phyloP scores from a whole-genome alignment of 2,797 vertebrate species.

The Prionace glauca region DNA sequence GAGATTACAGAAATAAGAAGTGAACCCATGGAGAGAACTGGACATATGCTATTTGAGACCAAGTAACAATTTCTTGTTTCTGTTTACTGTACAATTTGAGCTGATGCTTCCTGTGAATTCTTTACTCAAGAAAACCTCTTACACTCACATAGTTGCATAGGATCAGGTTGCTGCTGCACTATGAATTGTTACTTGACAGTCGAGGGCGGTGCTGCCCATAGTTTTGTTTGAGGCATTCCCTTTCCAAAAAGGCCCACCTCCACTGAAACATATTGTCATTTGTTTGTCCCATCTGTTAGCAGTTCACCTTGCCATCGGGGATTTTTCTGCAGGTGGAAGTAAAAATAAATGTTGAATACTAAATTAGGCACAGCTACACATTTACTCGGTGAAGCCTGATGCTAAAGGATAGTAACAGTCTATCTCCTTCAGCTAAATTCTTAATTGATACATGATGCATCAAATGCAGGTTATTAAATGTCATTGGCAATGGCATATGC shows the following conservation, averaged over 20 bases:
- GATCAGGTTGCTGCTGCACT: not conserved
- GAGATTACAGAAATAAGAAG: not conserved
- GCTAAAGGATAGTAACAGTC: not conserved
- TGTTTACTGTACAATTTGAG: not conserved
- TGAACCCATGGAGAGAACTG: not conserved
- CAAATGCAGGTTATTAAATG: not conserved
- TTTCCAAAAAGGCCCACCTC: not conserved
- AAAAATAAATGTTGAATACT: not conserved
- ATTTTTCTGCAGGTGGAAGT: not conserved
- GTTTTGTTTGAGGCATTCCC: not conserved
- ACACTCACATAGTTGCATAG: not conserved
- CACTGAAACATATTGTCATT: not conserved
- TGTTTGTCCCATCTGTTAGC: no score
- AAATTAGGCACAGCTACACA: conserved; percentile 13
- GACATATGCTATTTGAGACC: not conserved
- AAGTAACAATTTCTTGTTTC: not conserved
- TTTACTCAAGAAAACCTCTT: not conserved
- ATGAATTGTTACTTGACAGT: not conserved
- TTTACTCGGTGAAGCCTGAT: not conserved
- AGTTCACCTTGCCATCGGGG: conserved; percentile 26
- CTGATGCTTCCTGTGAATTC: no score
- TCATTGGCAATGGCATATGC: not conserved
- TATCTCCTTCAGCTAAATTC: not conserved
- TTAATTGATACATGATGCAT: not conserved
- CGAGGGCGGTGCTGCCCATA: not conserved